Evolutionary conservation across 2,113 vertebrate genomes (phyloP), one percentile per base, ranked within the genome.

Genomic region (Accipiter cooperii): DNA sequence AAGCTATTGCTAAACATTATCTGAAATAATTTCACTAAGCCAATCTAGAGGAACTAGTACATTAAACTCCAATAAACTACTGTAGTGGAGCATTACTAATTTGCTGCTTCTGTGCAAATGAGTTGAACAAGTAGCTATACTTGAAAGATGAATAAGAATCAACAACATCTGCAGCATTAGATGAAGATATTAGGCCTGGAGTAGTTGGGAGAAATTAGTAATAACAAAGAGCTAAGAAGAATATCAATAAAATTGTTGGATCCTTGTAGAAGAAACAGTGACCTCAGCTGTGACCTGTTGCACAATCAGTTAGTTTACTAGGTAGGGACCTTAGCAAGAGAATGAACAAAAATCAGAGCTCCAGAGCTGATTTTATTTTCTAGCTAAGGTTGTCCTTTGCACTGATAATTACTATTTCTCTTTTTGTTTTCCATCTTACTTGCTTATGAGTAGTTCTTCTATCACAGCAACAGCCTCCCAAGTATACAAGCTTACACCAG

Each of bases 41-140:
- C 58, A 60, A 21, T 74, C 61, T 44, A 82, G 71, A 95, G n/a
- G 81, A 96, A 82, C 79, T 84, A 93, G 86, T 87, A 90, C 84
- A 96, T 96, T 96, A 94, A 95, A 87, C 25, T 90, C 77, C 49
- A 92, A 95, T 96, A 96, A 96, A 91, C 68, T 90, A 84, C 91
- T 78, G 66, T 96, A 89, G 79, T 85, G 55, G 47, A 90, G 92
- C 93, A 95, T 93, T 90, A 93, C 92, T 95, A 97, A 98, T 96
- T 97, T 93, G 73, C 86, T 90, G 57, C 71, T 93, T 94, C 92
- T 95, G 63, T 84, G 80, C 47, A 96, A 94, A 96, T 93, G 74
- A 84, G 47, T 94, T 89, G 66, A 85, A 90, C 55, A 55, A 93
- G 89, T 75, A 84, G 52, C 55, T 90, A 33, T 73, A 88, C 77